These are phyloP conservation scores for Ptychobarbus kaznakovi DNA, from an alignment of 2,797 vertebrate genomes.

Conservation along the genomic window DNA sequence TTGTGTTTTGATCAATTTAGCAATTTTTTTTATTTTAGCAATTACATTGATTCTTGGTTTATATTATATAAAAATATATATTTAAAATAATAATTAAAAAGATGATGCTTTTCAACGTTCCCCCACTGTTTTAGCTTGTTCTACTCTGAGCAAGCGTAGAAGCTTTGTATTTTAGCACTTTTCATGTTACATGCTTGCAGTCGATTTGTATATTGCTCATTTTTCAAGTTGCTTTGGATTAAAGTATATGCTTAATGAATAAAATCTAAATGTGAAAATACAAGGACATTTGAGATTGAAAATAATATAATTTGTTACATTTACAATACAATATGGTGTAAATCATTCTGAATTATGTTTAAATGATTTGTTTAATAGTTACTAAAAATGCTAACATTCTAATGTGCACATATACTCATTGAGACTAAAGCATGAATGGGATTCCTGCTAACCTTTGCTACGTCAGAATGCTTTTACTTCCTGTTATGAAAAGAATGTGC, in stretches of 20 bases:
- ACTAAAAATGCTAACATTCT: not conserved
- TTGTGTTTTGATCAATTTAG: not conserved
- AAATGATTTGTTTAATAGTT: not conserved
- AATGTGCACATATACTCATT: not conserved
- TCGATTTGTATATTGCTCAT: not conserved
- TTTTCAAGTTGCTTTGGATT: not conserved
- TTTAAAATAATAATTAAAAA: not conserved
- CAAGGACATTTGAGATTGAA: not conserved
- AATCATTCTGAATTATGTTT: not conserved
- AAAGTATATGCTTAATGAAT: not conserved
- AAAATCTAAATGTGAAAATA: not conserved
- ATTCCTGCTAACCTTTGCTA: not conserved
- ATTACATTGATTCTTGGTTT: not conserved
- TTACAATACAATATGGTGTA: not conserved
- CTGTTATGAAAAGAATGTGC: slow-evolving; percentile 33
- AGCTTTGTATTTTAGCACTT: not conserved
- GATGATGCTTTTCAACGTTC: not conserved
- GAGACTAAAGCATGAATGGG: not conserved
- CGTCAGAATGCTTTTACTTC: not conserved
- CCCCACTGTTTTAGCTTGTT: no score
- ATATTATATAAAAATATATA: not conserved
- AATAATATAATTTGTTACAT: not conserved
- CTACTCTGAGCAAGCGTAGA: not conserved
- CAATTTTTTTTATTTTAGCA: not conserved
- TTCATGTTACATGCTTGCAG: not conserved